Conservation (phyloP, 2,888 invertebrate species). For the Himalopsyche kuldschensis region DNA sequence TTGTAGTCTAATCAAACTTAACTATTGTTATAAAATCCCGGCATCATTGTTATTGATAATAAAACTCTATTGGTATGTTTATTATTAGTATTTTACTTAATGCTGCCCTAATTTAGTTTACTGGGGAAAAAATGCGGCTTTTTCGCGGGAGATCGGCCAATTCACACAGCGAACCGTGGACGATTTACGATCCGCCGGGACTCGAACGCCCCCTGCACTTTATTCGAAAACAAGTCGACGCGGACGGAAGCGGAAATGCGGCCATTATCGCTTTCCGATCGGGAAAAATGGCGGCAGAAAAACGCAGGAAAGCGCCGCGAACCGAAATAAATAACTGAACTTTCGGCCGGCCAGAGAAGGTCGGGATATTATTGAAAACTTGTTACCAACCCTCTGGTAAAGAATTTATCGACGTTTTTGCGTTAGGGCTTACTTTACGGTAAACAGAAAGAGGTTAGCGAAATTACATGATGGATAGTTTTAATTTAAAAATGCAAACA, state of each 20-base stretch:
- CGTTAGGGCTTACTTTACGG: background rate
- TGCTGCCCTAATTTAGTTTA: too few species aligned
- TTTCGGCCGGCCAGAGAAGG: background rate
- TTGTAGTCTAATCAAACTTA: too few species aligned
- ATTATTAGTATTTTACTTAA: too few species aligned
- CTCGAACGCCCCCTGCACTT: constrained; percentile 6
- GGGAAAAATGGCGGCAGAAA: constrained; percentile 14
- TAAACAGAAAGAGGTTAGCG: background rate
- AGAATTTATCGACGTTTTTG: background rate
- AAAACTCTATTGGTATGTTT: too few species aligned
- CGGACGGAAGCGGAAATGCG: constrained; percentile 15
- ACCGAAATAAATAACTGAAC: constrained; percentile 1
- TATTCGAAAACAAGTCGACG: constrained; percentile 23
- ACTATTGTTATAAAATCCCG: too few species aligned
- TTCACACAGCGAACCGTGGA: background rate
- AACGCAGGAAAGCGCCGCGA: background rate
- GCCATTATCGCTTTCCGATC: constrained; percentile 17
- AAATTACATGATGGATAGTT: background rate
- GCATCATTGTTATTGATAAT: too few species aligned
- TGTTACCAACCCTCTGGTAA: background rate
- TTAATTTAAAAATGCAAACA: background rate
- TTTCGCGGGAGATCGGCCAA: background rate
- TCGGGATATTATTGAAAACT: constrained; percentile 2
- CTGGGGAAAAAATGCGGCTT: background rate
- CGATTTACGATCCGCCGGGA: constrained; percentile 5